Conservation (phyloP, 2,797 vertebrate species). For the Acridotheres tristis region DNA sequence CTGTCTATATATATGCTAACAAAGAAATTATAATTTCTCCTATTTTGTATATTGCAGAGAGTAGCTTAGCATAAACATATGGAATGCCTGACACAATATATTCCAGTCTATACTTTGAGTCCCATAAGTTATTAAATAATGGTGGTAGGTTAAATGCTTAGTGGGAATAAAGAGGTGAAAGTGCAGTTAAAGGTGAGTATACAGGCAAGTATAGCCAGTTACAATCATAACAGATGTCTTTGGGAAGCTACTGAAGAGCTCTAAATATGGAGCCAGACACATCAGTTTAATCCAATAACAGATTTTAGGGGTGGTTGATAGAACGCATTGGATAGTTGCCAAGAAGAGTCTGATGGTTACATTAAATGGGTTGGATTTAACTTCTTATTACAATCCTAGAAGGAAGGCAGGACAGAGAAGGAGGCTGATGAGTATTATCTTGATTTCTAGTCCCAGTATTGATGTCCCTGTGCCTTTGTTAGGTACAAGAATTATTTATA, state of each 20-base stretch:
- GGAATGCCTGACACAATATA: background rate
- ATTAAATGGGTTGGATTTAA: background rate
- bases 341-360: background rate
- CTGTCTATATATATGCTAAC: background rate
- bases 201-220: background rate
- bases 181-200: background rate
- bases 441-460: background rate
- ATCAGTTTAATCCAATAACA: slow-evolving; percentile 37
- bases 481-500: background rate
- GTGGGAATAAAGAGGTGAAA: background rate
- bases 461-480: background rate
- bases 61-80: background rate
- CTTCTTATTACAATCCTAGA: background rate
- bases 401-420: background rate
- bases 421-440: background rate
- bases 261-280: background rate
- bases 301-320: background rate
- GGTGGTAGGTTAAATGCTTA: background rate
- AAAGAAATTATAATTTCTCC: background rate
- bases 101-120: background rate
- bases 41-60: background rate
- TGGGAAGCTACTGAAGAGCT: background rate
- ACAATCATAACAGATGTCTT: background rate
- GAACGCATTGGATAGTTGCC: background rate
- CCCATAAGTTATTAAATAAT: background rate